A percentile compares a stretch with the other conserved stretches of the same genome.
These are phyloP conservation scores for Apus apus DNA, from an alignment of 2,113 vertebrate species.

Conservation along the genomic window DNA sequence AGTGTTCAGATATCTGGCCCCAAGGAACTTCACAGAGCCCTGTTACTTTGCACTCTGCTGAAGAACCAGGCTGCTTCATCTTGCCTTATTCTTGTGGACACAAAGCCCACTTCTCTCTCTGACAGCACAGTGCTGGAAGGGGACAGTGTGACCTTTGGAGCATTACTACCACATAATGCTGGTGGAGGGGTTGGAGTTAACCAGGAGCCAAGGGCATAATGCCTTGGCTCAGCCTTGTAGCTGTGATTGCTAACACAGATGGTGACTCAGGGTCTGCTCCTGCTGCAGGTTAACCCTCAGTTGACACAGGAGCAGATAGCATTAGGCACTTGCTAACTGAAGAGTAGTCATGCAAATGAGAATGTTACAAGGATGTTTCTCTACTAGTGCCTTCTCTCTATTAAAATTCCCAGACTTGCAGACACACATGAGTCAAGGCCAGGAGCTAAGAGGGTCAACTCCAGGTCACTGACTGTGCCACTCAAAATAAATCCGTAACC, in stretches of 20 bases:
- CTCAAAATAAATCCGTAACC: slow-evolving; percentile 16
- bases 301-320: slow-evolving; percentile 39
- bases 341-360: slow-evolving; percentile 17
- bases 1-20: not conserved
- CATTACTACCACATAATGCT: not conserved
- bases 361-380: slow-evolving; percentile 22
- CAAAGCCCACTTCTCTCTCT: not conserved
- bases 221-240: not conserved
- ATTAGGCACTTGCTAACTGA: not conserved
- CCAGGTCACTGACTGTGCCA: not conserved
- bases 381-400: not conserved
- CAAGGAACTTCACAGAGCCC: not conserved
- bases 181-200: not conserved
- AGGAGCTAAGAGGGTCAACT: slow-evolving; percentile 3
- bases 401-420: slow-evolving; percentile 18
- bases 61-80: not conserved
- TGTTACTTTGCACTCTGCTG: not conserved
- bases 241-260: not conserved
- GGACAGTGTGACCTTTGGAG: slow-evolving; percentile 26
- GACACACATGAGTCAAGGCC: not conserved
- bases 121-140: not conserved
- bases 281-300: not conserved
- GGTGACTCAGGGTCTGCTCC: slow-evolving; percentile 5
- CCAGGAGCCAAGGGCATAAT: not conserved
- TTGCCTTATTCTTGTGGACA: not conserved